These are phyloP conservation scores for Shinisaurus crocodilurus DNA, from an alignment of 2,113 vertebrate genomes.

Conservation along the genomic window DNA sequence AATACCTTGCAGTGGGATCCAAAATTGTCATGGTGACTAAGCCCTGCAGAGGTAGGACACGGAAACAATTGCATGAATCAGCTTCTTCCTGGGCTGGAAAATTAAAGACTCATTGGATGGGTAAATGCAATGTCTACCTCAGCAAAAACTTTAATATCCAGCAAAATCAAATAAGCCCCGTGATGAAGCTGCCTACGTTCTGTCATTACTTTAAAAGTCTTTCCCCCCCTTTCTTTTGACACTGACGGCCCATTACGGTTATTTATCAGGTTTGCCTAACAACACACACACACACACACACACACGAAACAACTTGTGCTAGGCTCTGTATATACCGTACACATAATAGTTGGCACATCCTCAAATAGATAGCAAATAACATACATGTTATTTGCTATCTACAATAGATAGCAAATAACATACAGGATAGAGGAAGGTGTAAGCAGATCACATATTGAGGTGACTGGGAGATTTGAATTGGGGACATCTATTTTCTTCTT, in stretches of 20 bases:
- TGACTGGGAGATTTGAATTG: neutral
- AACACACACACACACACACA: neutral
- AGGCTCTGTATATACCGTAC: neutral
- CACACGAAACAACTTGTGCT: neutral
- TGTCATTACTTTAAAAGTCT: slow-evolving; percentile 43
- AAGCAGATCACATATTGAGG: neutral
- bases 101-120: slow-evolving; percentile 67
- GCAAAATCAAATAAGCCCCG: neutral
- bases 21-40: slow-evolving; percentile 56
- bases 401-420: neutral
- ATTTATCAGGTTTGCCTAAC: neutral
- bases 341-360: neutral
- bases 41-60: slow-evolving; percentile 68
- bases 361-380: neutral
- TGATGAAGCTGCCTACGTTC: slow-evolving; percentile 31
- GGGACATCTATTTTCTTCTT: neutral
- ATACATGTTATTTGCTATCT: too few species aligned
- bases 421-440: neutral
- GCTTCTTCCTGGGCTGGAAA: slow-evolving; percentile 64
- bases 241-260: neutral
- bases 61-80: slow-evolving; percentile 58
- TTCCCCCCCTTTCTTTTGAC: neutral
- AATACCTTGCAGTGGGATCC: slow-evolving; percentile 55
- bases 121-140: slow-evolving; percentile 5
- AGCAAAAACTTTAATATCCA: slow-evolving; percentile 36